Evolutionary conservation across 2,888 invertebrate species (phyloP).

Genomic region (Choristoneura rosaceana): DNA sequence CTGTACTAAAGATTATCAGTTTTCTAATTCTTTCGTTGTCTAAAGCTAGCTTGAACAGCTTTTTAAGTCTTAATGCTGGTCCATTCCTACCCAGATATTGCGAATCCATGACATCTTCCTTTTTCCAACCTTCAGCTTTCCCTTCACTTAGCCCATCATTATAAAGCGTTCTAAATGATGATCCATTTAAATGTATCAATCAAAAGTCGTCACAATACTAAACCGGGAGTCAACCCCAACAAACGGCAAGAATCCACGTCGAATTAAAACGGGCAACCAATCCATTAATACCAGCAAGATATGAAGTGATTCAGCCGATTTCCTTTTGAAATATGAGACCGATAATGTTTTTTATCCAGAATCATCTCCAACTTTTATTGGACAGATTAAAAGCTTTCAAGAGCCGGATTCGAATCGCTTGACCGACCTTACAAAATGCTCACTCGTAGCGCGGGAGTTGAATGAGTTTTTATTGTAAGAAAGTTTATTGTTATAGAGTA

Average conservation of each 20-base stretch:
- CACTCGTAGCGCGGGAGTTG: constrained; percentile 3
- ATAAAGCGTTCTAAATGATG: neutral
- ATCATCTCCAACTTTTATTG: constrained; percentile 62
- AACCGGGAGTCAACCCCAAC: constrained; percentile 14
- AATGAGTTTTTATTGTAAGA: constrained; percentile 8
- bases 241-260: constrained; percentile 42
- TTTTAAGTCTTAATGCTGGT: too few relatives aligned
- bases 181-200: constrained; percentile 28
- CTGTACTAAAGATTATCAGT: too few relatives aligned
- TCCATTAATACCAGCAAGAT: constrained; percentile 57
- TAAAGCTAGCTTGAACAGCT: too few relatives aligned
- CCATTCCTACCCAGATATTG: too few relatives aligned
- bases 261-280: constrained; percentile 54
- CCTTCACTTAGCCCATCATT: too few relatives aligned
- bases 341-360: constrained; percentile 62
- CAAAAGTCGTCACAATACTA: constrained; percentile 25
- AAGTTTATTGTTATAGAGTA: constrained; percentile 12
- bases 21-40: too few relatives aligned
- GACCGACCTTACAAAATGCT: constrained; percentile 42
- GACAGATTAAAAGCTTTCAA: constrained; percentile 63
- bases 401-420: constrained; percentile 44
- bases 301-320: constrained; percentile 60
- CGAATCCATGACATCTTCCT: too few relatives aligned
- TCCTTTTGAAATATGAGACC: constrained; percentile 55
- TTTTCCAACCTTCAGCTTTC: too few relatives aligned